Evolutionary conservation across 2,797 vertebrate genomes (phyloP), one percentile per base, ranked within the genome.

Genomic region (Buphagus erythrorhynchus): DNA sequence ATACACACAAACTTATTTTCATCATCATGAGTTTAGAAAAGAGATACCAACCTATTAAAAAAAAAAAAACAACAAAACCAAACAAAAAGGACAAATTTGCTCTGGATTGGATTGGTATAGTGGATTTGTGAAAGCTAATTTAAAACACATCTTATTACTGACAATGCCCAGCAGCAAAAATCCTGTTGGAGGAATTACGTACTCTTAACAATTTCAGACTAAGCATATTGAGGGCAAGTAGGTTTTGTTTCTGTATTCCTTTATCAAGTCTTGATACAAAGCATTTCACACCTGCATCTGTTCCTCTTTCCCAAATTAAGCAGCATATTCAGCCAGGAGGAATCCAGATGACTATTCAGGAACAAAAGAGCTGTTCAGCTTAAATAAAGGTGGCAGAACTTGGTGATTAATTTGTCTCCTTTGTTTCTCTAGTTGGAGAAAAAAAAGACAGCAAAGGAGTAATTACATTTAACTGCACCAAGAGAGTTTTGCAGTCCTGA

Each of bases 331-430:
- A 91, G 25, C 43, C 46, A 81, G 76, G 52, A 91, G 51, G 36
- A 84, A 88, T 83, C 40, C 36, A 80, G 68, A 79, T 77, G 73
- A 84, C 40, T 91, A 26, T 55, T 80, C 62, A 75, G 52, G 52
- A n/a, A 90, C 58, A 80, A 91, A 95, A 73, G 66, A 76, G 35
- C 40, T 76, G 36, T 75, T 90, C 62, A 83, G 12, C 40, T 85
- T 66, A 81, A 93, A 93, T 66, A 81, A 90, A 78, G 61, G 82
- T 58, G 61, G 49, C 62, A 95, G 78, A 93, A 80, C 72, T 86
- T 93, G 46, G 63, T 84, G 67, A 84, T 92, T 94, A 91, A 82
- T 93, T 93, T 85, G 51, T 76, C 69, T 79, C 29, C 57, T 90
- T 81, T 79, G 26, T 86, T 93, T 63, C 48, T 88, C 3, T 45